Percentiles rank a stretch among this genome's conserved stretches.
phyloP scores from a whole-genome alignment of 2,888 invertebrate species.

The Blastobasis lacticolella region DNA sequence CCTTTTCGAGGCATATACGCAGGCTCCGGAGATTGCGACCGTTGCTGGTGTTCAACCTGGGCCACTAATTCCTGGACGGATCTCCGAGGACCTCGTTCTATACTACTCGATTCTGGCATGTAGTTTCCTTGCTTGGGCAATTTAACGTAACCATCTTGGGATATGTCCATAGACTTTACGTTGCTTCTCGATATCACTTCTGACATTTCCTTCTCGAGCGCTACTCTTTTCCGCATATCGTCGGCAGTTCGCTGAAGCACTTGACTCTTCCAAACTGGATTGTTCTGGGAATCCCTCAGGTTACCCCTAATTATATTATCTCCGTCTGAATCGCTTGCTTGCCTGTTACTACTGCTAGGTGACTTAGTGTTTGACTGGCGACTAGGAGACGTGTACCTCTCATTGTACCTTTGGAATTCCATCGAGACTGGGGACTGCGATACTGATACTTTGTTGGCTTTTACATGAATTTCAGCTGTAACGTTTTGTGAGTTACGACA shows the following conservation, averaged over 20 bases:
- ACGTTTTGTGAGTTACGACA: conserved; percentile 45
- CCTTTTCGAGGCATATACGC: conserved; percentile 43
- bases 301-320: conserved; percentile 25
- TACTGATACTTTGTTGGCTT: conserved; percentile 50
- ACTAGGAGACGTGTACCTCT: conserved; percentile 47
- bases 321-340: conserved; percentile 39
- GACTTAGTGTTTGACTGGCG: conserved; percentile 50
- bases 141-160: conserved; percentile 68
- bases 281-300: conserved; percentile 26
- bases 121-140: conserved; percentile 51
- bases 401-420: conserved; percentile 44
- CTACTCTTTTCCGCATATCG: conserved; percentile 55
- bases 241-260: conserved; percentile 64
- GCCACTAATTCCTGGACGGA: conserved; percentile 79
- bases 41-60: conserved; percentile 71
- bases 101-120: conserved; percentile 27
- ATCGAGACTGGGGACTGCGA: conserved; percentile 57
- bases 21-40: conserved; percentile 54
- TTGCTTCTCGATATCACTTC: conserved; percentile 40
- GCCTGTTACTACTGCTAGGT: conserved; percentile 36
- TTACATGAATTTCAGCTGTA: conserved; percentile 65
- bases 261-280: conserved; percentile 59
- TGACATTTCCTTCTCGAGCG: conserved; percentile 56
- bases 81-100: conserved; percentile 58
- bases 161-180: conserved; percentile 55